Evolutionary conservation across 2,113 vertebrate species (phyloP).

Genomic region (Daphoenositta chrysoptera): DNA sequence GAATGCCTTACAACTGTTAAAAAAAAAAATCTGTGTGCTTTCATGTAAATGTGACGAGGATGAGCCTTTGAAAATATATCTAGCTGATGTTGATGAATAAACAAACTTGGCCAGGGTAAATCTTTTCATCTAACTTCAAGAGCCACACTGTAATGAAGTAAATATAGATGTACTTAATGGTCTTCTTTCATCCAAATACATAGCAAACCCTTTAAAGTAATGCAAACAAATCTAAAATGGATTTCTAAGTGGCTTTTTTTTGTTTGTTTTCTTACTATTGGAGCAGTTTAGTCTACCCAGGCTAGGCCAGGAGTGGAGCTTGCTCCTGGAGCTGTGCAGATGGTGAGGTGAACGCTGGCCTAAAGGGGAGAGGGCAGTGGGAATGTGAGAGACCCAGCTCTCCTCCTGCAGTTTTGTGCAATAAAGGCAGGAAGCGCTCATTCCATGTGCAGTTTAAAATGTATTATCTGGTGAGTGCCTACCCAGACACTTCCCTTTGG

Average conservation of each 20-base stretch:
- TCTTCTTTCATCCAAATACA: slow-evolving; percentile 35
- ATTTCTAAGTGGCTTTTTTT: not conserved
- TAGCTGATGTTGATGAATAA: slow-evolving; percentile 50
- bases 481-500: not conserved
- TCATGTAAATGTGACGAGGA: slow-evolving; percentile 25
- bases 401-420: not conserved
- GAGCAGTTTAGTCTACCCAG: not conserved
- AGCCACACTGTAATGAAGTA: slow-evolving; percentile 30
- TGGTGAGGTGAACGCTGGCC: not conserved
- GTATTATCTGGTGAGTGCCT: not conserved
- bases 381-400: accelerated
- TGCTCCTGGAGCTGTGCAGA: not conserved
- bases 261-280: not conserved
- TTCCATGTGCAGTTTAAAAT: not conserved
- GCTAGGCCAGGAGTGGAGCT: not conserved
- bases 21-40: slow-evolving; percentile 3
- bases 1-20: not conserved
- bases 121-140: slow-evolving; percentile 64
- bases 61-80: slow-evolving; percentile 49
- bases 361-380: not conserved
- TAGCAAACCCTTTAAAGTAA: not conserved
- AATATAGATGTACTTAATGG: slow-evolving; percentile 52
- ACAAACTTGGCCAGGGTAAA: slow-evolving; percentile 53
- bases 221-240: not conserved
- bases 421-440: not conserved